A percentile compares a stretch with the other conserved stretches of the same genome.
phyloP scores from a whole-genome alignment of 2,797 vertebrate species.

The Jordanella pulchra region DNA sequence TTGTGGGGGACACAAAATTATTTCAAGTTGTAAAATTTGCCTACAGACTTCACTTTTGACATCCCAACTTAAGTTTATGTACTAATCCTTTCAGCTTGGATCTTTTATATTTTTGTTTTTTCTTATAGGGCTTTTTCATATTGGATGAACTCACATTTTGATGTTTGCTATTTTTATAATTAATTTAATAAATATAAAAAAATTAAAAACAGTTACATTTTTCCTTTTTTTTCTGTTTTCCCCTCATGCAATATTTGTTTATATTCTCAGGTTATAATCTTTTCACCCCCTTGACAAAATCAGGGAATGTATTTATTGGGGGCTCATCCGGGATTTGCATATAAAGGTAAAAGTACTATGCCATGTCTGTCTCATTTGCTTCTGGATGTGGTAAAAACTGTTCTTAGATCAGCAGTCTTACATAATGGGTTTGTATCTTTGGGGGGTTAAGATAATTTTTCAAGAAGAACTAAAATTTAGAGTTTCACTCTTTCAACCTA shows the following conservation, averaged over 20 bases:
- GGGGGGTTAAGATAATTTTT: background rate
- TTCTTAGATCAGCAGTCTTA: too few species aligned
- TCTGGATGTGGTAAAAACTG: too few species aligned
- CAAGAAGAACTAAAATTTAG: background rate
- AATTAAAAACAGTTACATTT: background rate
- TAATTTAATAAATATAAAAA: background rate
- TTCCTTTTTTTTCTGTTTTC: too few species aligned
- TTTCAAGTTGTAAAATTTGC: background rate
- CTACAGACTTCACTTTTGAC: background rate
- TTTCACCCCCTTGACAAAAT: too few species aligned
- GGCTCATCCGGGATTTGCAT: too few species aligned
- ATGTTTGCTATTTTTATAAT: too few species aligned
- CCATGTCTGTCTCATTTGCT: too few species aligned
- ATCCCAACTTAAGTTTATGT: background rate
- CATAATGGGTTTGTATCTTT: background rate
- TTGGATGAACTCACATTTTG: background rate
- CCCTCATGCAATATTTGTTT: too few species aligned
- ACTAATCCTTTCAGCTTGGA: background rate
- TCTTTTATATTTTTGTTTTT: background rate
- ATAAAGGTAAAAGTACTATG: too few species aligned
- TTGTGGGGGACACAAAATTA: background rate
- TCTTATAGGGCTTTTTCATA: background rate
- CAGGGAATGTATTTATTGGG: too few species aligned
- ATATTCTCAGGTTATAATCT: too few species aligned
- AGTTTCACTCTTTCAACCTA: background rate